phyloP scores from a whole-genome alignment of 2,797 vertebrate genomes.

The Neopelma chrysocephalum region DNA sequence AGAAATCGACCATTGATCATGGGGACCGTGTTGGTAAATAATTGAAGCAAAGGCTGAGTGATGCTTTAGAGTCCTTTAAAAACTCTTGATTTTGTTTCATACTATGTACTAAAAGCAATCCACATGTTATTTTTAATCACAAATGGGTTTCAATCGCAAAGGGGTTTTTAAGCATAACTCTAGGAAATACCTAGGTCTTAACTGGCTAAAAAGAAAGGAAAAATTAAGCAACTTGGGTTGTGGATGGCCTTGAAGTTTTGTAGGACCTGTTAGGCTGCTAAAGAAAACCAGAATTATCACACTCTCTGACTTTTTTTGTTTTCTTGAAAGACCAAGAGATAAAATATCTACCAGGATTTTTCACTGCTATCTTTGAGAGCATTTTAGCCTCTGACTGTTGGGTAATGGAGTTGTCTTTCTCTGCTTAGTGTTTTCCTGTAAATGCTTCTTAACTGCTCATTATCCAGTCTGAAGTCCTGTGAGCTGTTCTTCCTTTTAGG shows the following conservation, averaged over 20 bases:
- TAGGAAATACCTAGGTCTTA: not conserved
- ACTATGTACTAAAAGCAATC: not conserved
- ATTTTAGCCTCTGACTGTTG: not conserved
- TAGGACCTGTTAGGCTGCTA: not conserved
- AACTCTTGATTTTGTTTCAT: not conserved
- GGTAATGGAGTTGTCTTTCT: not conserved
- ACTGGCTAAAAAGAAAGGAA: not conserved
- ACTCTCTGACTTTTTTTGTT: not conserved
- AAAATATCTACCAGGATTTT: not conserved
- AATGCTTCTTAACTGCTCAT: accelerated
- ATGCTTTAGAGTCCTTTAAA: not conserved
- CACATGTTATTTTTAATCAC: not conserved
- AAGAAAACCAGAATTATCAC: not conserved
- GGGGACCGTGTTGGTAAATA: not conserved
- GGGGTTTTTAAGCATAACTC: not conserved
- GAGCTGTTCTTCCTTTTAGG: not conserved
- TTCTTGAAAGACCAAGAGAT: not conserved
- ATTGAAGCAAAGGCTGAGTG: not conserved
- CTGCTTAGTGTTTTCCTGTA: not conserved
- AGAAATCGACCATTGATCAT: not conserved
- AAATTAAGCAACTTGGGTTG: not conserved
- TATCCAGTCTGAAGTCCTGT: accelerated
- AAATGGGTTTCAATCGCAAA: not conserved
- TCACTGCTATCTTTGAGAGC: not conserved
- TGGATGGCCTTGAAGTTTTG: not conserved